These are phyloP conservation scores for Halisarca cf. caerulea DNA, from an alignment of 37 sponge, comb jelly and placozoan genomes.

Conservation along the genomic window DNA sequence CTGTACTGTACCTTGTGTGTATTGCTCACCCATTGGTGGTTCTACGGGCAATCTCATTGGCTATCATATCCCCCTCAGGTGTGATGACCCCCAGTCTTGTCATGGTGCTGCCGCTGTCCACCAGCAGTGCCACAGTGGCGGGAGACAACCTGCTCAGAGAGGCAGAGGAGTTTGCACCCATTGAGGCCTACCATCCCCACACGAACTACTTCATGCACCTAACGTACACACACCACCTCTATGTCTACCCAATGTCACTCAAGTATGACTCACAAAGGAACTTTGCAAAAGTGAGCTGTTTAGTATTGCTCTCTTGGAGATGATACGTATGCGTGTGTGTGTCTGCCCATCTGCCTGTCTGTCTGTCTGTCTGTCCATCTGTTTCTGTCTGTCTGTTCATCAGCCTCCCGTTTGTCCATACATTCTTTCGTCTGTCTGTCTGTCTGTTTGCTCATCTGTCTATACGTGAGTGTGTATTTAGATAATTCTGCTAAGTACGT, in stretches of 20 bases:
- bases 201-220: slow-evolving; percentile 56
- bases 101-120: slow-evolving; percentile 42
- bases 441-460: too few relatives aligned
- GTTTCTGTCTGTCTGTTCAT: neutral
- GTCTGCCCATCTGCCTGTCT: too few relatives aligned
- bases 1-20: neutral
- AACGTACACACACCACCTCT: slow-evolving; percentile 73
- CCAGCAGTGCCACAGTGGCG: slow-evolving; percentile 12
- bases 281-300: slow-evolving; percentile 51
- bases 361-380: too few relatives aligned
- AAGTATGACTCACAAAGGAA: slow-evolving; percentile 79
- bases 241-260: slow-evolving; percentile 82
- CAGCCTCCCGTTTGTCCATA: too few relatives aligned
- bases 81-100: slow-evolving; percentile 60
- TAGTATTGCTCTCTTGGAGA: neutral
- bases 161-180: slow-evolving; percentile 79
- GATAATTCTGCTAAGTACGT: too few relatives aligned
- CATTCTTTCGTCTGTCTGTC: too few relatives aligned
- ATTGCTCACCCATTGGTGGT: neutral
- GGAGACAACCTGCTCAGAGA: slow-evolving; percentile 55
- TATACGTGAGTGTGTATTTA: neutral
- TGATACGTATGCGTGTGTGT: neutral
- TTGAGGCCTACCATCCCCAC: slow-evolving; percentile 72
- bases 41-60: neutral
- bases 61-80: slow-evolving; percentile 24